Evolutionary conservation across 2,113 vertebrate species (phyloP).

Genomic region (Pristiophorus japonicus): DNA sequence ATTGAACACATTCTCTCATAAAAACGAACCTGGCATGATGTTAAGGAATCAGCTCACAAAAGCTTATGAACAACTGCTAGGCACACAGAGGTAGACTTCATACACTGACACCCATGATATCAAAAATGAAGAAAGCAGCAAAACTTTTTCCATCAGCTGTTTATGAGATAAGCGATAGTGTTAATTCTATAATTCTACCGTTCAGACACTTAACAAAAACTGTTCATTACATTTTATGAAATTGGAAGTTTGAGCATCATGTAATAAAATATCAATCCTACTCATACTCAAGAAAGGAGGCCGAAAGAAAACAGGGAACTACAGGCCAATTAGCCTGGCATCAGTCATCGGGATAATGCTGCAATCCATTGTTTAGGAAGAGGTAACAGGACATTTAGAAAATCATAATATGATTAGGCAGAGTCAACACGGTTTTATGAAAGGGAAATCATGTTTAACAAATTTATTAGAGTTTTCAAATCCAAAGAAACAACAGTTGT

Average conservation of each 20-base stretch:
- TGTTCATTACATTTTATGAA: neutral
- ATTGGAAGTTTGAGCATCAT: neutral
- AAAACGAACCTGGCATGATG: conserved; percentile 11
- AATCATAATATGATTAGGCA: too few species aligned
- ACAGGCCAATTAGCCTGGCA: too few species aligned
- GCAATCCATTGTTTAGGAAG: too few species aligned
- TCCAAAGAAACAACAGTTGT: too few species aligned
- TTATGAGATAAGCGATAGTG: neutral
- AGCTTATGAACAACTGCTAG: conserved; percentile 3
- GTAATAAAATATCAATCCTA: neutral
- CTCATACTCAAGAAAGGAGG: too few species aligned
- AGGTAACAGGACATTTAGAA: too few species aligned
- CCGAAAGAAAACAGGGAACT: too few species aligned
- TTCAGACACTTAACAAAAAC: neutral
- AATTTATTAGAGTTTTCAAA: too few species aligned
- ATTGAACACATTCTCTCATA: neutral
- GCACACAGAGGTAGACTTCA: neutral
- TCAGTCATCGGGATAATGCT: too few species aligned
- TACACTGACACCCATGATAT: neutral
- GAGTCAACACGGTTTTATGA: too few species aligned
- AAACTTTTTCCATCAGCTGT: neutral
- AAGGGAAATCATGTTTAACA: too few species aligned
- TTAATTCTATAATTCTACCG: neutral
- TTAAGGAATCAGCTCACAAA: neutral
- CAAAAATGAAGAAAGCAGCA: neutral